Conservation (phyloP, 2,888 invertebrate genomes). For the Diadegma fenestrale region DNA sequence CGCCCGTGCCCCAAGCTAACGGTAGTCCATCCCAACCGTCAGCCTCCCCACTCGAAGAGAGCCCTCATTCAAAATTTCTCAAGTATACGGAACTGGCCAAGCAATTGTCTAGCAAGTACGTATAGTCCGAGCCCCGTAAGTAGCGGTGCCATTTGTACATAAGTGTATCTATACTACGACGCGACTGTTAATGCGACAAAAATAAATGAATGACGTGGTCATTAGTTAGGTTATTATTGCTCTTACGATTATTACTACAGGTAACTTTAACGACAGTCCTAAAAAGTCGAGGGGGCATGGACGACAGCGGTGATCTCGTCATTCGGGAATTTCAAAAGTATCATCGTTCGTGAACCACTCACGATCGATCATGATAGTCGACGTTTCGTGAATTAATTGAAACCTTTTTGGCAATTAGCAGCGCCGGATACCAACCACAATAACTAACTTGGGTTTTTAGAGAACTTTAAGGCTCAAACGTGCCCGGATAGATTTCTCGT, state of each 20-base stretch:
- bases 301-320: constrained; percentile 54
- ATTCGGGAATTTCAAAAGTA: constrained; percentile 44
- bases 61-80: constrained; percentile 98
- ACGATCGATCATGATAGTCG: constrained; percentile 42
- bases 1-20: constrained; percentile 83
- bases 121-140: constrained; percentile 88
- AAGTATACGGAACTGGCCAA: constrained; percentile 99
- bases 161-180: constrained; percentile 84
- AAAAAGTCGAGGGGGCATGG: constrained; percentile 45
- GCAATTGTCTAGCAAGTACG: constrained; percentile 98
- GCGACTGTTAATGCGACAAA: constrained; percentile 74
- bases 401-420: constrained; percentile 39
- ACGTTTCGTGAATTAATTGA: constrained; percentile 48
- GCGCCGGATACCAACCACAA: constrained; percentile 28
- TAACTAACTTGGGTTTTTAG: constrained; percentile 26
- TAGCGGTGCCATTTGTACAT: constrained; percentile 85
- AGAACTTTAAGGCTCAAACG: neutral
- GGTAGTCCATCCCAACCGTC: constrained; percentile 86
- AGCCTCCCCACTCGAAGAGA: constrained; percentile 89
- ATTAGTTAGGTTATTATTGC: constrained; percentile 64
- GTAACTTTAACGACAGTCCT: constrained; percentile 51
- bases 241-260: constrained; percentile 56
- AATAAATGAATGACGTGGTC: constrained; percentile 60
- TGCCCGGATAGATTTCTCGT: constrained; percentile 28
- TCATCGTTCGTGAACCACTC: constrained; percentile 44